Evolutionary conservation across 2,113 vertebrate genomes (phyloP).

Genomic region (Brienomyrus brachyistius): DNA sequence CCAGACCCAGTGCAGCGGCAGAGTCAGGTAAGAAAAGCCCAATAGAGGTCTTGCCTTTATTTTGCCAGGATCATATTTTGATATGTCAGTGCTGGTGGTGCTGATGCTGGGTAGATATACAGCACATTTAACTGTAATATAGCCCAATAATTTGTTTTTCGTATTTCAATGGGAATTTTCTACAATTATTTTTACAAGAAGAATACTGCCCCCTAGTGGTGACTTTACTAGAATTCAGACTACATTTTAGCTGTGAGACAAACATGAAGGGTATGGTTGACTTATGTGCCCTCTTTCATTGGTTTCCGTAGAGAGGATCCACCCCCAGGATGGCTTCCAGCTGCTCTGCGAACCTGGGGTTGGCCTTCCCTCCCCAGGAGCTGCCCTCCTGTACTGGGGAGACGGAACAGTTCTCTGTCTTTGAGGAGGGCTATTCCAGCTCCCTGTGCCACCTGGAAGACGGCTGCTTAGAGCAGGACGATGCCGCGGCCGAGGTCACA

Average conservation of each 20-base stretch:
- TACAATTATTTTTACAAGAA: slow-evolving; percentile 2
- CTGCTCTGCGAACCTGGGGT: slow-evolving; percentile 40
- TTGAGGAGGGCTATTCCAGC: slow-evolving; percentile 64
- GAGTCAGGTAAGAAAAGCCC: slow-evolving; percentile 44
- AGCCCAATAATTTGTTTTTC: neutral
- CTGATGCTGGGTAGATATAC: neutral
- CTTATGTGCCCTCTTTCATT: neutral
- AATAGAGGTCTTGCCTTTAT: neutral
- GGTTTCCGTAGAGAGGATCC: slow-evolving; percentile 29
- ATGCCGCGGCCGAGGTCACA: slow-evolving; percentile 88
- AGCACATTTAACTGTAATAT: neutral
- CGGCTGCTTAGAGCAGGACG: slow-evolving; percentile 82
- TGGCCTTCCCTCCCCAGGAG: slow-evolving; percentile 35
- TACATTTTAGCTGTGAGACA: neutral
- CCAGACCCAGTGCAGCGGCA: slow-evolving; percentile 29
- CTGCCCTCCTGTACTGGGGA: slow-evolving; percentile 42
- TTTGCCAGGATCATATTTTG: neutral
- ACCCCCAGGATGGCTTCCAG: slow-evolving; percentile 37
- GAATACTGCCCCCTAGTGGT: neutral
- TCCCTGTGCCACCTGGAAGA: slow-evolving; percentile 80
- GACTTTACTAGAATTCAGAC: neutral
- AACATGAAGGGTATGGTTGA: neutral
- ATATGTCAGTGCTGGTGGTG: neutral
- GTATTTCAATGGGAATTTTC: neutral
- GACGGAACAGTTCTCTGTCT: slow-evolving; percentile 65